Conservation (phyloP, 2,797 vertebrate species). For the Arctocebus calabarensis region DNA sequence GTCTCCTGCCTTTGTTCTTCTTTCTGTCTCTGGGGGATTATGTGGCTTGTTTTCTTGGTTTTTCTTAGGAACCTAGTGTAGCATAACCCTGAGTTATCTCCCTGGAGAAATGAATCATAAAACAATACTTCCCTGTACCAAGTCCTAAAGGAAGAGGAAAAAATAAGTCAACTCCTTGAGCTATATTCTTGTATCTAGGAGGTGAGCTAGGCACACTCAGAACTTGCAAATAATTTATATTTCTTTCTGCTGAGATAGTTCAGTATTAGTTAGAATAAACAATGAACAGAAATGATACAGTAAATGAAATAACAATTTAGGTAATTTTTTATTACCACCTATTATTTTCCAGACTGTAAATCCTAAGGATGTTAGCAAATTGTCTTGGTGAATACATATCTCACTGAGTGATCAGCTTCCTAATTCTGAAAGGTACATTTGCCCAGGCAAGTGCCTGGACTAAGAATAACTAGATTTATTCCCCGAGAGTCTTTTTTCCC, state of each 20-base stretch:
- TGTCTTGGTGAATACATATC: background rate
- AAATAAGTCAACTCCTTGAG: background rate
- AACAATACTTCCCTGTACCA: background rate
- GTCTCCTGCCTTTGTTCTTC: background rate
- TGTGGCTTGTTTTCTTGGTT: conserved; percentile 3
- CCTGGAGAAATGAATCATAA: conserved; percentile 20
- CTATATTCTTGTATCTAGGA: background rate
- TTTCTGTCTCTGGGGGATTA: background rate
- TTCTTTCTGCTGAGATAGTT: conserved; percentile 19
- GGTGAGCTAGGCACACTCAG: background rate
- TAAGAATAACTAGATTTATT: background rate
- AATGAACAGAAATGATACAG: background rate
- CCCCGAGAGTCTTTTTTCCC: background rate
- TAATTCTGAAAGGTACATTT: conserved; percentile 12
- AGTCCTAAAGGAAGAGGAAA: background rate
- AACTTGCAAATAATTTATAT: conserved; percentile 29
- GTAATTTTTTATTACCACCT: background rate
- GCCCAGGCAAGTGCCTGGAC: background rate
- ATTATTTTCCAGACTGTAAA: conserved; percentile 47
- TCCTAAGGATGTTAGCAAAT: background rate
- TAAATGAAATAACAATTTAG: conserved; percentile 35
- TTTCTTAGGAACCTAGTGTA: background rate
- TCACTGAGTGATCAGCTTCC: background rate
- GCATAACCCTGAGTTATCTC: background rate
- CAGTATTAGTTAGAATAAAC: background rate